phyloP scores from a whole-genome alignment of 2,888 invertebrate genomes.

The Mythimna albipuncta region DNA sequence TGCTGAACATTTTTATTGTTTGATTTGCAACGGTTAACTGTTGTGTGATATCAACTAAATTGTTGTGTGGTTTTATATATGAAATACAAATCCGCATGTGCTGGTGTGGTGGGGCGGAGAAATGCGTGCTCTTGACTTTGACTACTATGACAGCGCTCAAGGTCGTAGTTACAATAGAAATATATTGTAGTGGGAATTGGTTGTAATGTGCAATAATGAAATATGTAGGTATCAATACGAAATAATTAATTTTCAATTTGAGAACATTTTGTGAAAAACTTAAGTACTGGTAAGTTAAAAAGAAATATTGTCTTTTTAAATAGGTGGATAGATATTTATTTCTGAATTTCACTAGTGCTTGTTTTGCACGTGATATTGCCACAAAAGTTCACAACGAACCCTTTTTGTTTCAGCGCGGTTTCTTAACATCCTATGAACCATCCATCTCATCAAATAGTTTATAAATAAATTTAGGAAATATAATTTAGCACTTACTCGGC shows the following conservation, averaged over 20 bases:
- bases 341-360: neutral
- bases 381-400: too few relatives aligned
- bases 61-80: slow-evolving; percentile 67
- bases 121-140: slow-evolving; percentile 56
- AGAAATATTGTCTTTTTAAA: too few relatives aligned
- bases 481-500: neutral
- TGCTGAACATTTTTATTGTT: slow-evolving; percentile 80
- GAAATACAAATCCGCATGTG: slow-evolving; percentile 5
- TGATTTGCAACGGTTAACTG: slow-evolving; percentile 70
- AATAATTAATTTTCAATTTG: neutral
- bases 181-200: neutral
- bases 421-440: neutral
- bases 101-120: slow-evolving; percentile 63
- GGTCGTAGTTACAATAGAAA: slow-evolving; percentile 9
- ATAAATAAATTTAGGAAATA: neutral
- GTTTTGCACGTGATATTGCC: neutral
- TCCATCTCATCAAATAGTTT: too few relatives aligned
- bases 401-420: neutral
- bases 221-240: neutral
- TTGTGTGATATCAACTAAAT: slow-evolving; percentile 74
- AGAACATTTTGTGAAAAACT: too few relatives aligned
- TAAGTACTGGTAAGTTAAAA: too few relatives aligned
- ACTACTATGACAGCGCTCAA: slow-evolving; percentile 26
- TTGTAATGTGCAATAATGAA: neutral
- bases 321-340: neutral